Evolutionary conservation across 2,888 invertebrate genomes (phyloP), one percentile per base, ranked within the genome.

Genomic region (Amblyteles armatorius): DNA sequence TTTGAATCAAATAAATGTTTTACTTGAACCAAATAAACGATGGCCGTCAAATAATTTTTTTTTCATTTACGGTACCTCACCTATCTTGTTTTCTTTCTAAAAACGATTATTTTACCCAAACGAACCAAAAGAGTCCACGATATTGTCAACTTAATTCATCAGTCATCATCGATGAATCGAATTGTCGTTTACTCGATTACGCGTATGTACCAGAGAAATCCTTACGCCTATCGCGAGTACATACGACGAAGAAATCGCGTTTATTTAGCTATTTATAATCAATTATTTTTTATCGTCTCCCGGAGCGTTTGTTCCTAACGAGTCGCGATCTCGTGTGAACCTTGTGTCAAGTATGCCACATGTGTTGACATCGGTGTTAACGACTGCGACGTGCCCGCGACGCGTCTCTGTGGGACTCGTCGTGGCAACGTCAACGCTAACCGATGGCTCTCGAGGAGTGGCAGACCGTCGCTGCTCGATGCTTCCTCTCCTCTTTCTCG

Each of bases 351-450:
- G 55, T 48, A 44, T 48, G 69, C 77, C 69, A 81, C 69, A 68
- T 74, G 81, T 74, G 73, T 81, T 81, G 78, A 81, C 48, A 74
- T 55, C 69, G 65, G 48, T 44, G 65, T 81, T 81, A 68, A 81
- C 69, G 78, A 78, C 78, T 48, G 26, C 40, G 55, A 73, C 77
- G 60, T 40, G 72, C 52, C 77, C 22, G 57, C 52, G 63, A 77
- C 76, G 48, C 63, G 48, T 50, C 73, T 60, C 69, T 52, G 44
- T 26, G 22, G 55, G 48, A 22, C 48, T 63, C 73, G 65, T 74
- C 48, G 65, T 65, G 55, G 73, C 55, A 55, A 69, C 74, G n/a
- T 57, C 71, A 29, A 33, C 44, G 16, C 52, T 6, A 67, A 26
- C 40, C 22, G 22, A 55, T 11, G 7, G 22, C 57, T 13, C 44